Conservation (phyloP, 2,888 invertebrate species). For the Ichneumoninae sp. region DNA sequence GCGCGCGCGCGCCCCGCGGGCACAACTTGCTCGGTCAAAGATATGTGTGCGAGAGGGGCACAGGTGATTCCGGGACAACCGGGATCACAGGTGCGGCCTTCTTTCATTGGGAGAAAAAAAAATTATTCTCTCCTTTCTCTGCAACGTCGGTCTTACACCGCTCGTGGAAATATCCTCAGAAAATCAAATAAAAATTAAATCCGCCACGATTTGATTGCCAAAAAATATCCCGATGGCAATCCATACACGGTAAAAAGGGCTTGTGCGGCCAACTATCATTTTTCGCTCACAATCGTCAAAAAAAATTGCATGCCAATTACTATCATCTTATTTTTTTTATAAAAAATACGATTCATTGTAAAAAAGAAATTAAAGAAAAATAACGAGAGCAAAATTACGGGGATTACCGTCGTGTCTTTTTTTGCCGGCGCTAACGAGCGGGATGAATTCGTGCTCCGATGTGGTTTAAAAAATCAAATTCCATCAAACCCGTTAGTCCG, state of each 20-base stretch:
- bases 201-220: background rate
- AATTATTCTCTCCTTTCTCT: conserved; percentile 29
- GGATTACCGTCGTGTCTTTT: too few relatives aligned
- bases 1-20: conserved; percentile 35
- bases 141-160: background rate
- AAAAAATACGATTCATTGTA: too few relatives aligned
- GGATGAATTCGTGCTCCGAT: too few relatives aligned
- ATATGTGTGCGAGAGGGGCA: conserved; percentile 51
- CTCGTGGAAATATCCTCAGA: background rate
- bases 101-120: conserved; percentile 52
- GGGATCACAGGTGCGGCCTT: conserved; percentile 68
- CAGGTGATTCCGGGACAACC: conserved; percentile 65
- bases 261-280: too few relatives aligned
- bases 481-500: background rate
- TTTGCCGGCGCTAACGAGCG: too few relatives aligned
- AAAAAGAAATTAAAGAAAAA: too few relatives aligned
- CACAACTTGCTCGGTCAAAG: conserved; percentile 35
- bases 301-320: too few relatives aligned
- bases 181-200: background rate
- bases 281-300: too few relatives aligned
- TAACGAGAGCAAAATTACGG: too few relatives aligned
- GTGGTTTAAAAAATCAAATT: background rate
- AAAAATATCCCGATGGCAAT: background rate
- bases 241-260: too few relatives aligned
- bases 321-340: too few relatives aligned